A percentile compares a stretch with the other conserved stretches of the same genome.
phyloP scores from a whole-genome alignment of 2,888 invertebrate genomes.

The Tetragonisca angustula region DNA sequence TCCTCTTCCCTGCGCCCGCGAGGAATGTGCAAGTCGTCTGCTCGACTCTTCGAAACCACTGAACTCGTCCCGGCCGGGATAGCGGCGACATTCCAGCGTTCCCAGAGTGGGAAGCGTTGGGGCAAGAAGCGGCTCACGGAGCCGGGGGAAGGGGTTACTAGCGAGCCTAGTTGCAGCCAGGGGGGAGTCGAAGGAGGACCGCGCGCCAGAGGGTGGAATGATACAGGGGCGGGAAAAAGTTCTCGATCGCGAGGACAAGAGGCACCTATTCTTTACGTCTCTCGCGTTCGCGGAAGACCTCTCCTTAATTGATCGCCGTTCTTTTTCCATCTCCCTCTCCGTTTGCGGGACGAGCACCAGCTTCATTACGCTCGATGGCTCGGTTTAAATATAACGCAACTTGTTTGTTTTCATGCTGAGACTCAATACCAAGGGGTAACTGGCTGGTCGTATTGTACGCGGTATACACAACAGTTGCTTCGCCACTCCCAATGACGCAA shows the following conservation, averaged over 20 bases:
- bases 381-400: slow-evolving; percentile 27
- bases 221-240: slow-evolving; percentile 59
- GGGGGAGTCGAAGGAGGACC: slow-evolving; percentile 40
- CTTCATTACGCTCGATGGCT: slow-evolving; percentile 18
- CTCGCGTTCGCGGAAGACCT: neutral
- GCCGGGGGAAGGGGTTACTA: slow-evolving; percentile 31
- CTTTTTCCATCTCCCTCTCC: neutral
- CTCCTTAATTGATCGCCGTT: slow-evolving; percentile 22
- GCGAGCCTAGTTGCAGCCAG: slow-evolving; percentile 29
- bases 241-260: slow-evolving; percentile 53
- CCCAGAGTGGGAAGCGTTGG: slow-evolving; percentile 54
- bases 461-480: neutral
- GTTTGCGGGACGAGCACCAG: neutral
- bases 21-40: slow-evolving; percentile 55
- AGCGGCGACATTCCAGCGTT: slow-evolving; percentile 62
- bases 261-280: slow-evolving; percentile 47
- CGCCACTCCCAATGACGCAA: slow-evolving; percentile 10
- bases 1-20: slow-evolving; percentile 8
- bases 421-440: slow-evolving; percentile 18
- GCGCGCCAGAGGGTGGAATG: slow-evolving; percentile 57
- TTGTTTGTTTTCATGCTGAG: slow-evolving; percentile 23
- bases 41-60: slow-evolving; percentile 76
- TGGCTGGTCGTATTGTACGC: slow-evolving; percentile 15
- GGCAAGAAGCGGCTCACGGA: slow-evolving; percentile 37
- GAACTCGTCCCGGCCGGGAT: slow-evolving; percentile 74